A percentile compares a stretch with the other conserved stretches of the same genome.
Conservation (phyloP, 2,113 vertebrate species). For the Ellobius talpinus region DNA sequence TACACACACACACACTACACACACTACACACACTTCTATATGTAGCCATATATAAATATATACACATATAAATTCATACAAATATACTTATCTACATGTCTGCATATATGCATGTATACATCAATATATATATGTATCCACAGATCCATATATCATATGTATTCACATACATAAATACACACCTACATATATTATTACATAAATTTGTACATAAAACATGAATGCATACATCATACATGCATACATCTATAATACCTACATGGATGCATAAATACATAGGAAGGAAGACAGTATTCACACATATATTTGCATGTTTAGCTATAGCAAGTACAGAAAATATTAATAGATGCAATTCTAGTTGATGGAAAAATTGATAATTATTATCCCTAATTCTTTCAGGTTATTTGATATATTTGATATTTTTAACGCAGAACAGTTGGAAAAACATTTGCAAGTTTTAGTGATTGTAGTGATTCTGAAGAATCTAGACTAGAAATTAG, state of each 20-base stretch:
- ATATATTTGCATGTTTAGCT: not conserved
- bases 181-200: not conserved
- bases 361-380: not conserved
- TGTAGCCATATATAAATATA: not conserved
- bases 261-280: not conserved
- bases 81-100: not conserved
- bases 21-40: not conserved
- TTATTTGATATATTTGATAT: not conserved
- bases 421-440: constrained; percentile 21
- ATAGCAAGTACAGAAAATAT: not conserved
- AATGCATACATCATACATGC: not conserved
- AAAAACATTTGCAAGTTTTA: not conserved
- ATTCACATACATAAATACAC: not conserved
- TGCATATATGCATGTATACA: not conserved
- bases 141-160: not conserved
- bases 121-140: not conserved
- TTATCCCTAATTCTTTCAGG: not conserved
- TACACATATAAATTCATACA: not conserved
- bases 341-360: not conserved
- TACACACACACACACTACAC: no score
- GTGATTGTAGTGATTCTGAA: constrained; percentile 43
- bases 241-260: not conserved
- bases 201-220: not conserved
- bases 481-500: not conserved
- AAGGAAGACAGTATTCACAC: not conserved